Evolutionary conservation across 2,888 invertebrate genomes (phyloP), one percentile per base, ranked within the genome.

Genomic region (Carabus problematicus): DNA sequence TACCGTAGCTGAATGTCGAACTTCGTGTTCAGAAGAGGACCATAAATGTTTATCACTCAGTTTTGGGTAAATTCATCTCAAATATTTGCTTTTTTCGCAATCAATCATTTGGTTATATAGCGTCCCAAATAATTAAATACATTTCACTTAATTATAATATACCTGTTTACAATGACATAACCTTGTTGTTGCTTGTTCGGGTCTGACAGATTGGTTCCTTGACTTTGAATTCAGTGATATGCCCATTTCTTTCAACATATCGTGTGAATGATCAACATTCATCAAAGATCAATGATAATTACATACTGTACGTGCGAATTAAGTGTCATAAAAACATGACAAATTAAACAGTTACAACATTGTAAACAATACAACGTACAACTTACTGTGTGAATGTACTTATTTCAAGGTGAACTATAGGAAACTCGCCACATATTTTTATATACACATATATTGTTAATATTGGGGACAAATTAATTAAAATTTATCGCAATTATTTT

Each of bases 41-140:
- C 80, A 79, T 41, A 74, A 76, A 69, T 86, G 86, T 75, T 80
- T 80, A 72, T 79, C 83, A 1, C 85, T 85, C 73, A 83, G 84
- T 76, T 85, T 84, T 73, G 86, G 85, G 86, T 85, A 80, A 79
- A 82, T 76, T 45, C 14, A 45, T 29, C 7, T 45, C 2, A 7
- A 45, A 45, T 45, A 45, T 12, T 3, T 3, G 6, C 6, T 29
- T 29, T 29, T 29, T 29, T 29, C 29, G 6, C 29, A 29, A 29
- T 29, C 6, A 29, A 29, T 3, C 29, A 3, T 1, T 45, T 45
- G 45, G 7, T 45, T 45, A 29, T 29, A 29, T 29, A 29, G 29
- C 29, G 2, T 29, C 29, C 29, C 2, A 29, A 29, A 29, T 29
- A 29, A 29, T 6, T 29, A 29, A 29, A 29, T 45, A 29, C 6